These are phyloP conservation scores for Diarsia dahlii DNA, from an alignment of 2,888 invertebrate genomes.

Conservation along the genomic window DNA sequence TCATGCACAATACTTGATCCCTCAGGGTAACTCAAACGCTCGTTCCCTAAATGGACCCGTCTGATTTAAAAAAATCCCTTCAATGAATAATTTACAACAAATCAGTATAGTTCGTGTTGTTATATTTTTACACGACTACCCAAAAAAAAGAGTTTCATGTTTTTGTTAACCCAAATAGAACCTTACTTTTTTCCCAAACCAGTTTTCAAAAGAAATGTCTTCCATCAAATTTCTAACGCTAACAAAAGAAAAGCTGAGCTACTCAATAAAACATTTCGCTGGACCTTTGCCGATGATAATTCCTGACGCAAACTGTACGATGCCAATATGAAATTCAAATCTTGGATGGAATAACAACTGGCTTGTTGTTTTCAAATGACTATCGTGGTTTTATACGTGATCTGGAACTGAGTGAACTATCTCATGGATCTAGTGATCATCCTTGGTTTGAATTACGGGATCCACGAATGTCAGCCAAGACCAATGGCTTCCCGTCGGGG, in stretches of 20 bases:
- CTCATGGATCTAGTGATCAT: neutral
- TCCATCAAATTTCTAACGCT: constrained; percentile 36
- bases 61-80: neutral
- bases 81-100: neutral
- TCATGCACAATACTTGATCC: no score
- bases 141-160: no score
- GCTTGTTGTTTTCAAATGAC: neutral
- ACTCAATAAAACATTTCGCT: constrained; percentile 38
- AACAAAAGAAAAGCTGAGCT: constrained; percentile 32
- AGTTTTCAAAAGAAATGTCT: neutral
- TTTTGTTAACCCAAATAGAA: neutral
- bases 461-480: no score
- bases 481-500: no score
- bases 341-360: constrained; percentile 16
- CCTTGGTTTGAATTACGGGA: no score
- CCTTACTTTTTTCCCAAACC: neutral
- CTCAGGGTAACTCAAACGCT: no score
- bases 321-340: constrained; percentile 50
- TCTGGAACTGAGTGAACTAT: no score
- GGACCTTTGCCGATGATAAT: constrained; percentile 49
- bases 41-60: no score
- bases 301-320: constrained; percentile 40
- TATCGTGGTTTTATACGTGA: constrained; percentile 25
- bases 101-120: neutral
- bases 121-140: neutral